phyloP scores from a whole-genome alignment of 2,113 vertebrate species.

The Recurvirostra avosetta region DNA sequence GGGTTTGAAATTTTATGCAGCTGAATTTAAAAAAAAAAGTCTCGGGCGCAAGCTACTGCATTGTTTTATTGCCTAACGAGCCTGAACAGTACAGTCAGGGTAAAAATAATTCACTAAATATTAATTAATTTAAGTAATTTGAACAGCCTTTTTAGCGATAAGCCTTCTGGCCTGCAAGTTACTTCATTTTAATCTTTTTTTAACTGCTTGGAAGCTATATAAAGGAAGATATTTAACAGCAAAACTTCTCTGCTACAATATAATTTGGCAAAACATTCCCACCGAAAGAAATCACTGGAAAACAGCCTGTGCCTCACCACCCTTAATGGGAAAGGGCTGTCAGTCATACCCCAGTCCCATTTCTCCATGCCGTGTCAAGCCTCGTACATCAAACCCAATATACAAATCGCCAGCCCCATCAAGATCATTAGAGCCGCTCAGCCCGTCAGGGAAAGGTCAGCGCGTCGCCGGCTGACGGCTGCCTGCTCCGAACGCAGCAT shows the following conservation, averaged over 20 bases:
- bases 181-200: conserved; percentile 28
- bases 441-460: conserved; percentile 48
- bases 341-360: conserved; percentile 3
- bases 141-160: conserved; percentile 48
- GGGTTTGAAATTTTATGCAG: conserved; percentile 34
- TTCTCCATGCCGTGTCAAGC: not conserved
- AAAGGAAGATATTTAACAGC: conserved; percentile 36
- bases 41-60: not conserved
- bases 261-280: not conserved
- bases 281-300: conserved; percentile 13
- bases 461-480: not conserved
- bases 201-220: not conserved
- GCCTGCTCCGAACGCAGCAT: conserved; percentile 34
- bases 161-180: conserved; percentile 37
- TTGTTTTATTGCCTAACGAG: conserved; percentile 47
- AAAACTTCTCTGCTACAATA: conserved; percentile 17
- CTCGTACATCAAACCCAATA: conserved; percentile 45
- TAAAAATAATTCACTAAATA: conserved; percentile 66
- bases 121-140: conserved; percentile 61
- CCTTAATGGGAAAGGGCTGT: conserved; percentile 40
- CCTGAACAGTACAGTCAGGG: conserved; percentile 36
- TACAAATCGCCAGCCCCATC: conserved; percentile 36
- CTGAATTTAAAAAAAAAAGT: not conserved
- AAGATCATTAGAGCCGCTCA: conserved; percentile 64
- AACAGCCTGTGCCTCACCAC: not conserved